Conservation (phyloP, 2,113 vertebrate species). For the Callaeas wilsoni region DNA sequence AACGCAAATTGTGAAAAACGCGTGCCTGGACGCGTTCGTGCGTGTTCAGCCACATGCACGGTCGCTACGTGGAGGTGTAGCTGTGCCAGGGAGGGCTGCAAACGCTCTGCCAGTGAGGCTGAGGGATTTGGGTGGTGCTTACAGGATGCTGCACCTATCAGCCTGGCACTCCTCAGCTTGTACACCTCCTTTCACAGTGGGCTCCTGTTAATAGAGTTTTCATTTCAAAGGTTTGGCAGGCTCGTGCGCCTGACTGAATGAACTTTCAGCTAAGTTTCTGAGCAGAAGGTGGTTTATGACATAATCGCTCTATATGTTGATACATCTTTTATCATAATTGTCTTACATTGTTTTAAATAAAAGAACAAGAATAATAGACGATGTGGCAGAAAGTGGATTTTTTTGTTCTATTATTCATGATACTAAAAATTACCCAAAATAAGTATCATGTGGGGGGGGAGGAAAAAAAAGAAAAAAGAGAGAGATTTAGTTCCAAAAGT, state of each 20-base stretch:
- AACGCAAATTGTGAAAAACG: background rate
- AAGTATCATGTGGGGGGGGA: slow-evolving; percentile 52
- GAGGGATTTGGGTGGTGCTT: background rate
- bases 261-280: slow-evolving; percentile 74
- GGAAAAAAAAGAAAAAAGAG: background rate
- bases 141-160: background rate
- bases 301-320: slow-evolving; percentile 74
- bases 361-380: slow-evolving; percentile 72
- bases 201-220: slow-evolving; percentile 48
- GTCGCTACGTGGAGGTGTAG: background rate
- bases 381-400: slow-evolving; percentile 56
- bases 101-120: background rate
- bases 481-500: slow-evolving; percentile 62
- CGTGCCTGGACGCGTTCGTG: background rate
- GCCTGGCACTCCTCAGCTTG: background rate
- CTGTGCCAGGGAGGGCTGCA: background rate
- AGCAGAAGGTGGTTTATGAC: slow-evolving; percentile 65
- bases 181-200: background rate
- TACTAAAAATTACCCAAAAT: slow-evolving; percentile 72
- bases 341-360: slow-evolving; percentile 76
- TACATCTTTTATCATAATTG: slow-evolving; percentile 75
- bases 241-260: slow-evolving; percentile 54
- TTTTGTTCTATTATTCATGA: slow-evolving; percentile 70
- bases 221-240: slow-evolving; percentile 62
- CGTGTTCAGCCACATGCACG: rapidly evolving